Percentiles rank a stretch among this genome's conserved stretches.
Conservation (phyloP, 1,140 invertebrate species). For the Drosophila lini region DNA sequence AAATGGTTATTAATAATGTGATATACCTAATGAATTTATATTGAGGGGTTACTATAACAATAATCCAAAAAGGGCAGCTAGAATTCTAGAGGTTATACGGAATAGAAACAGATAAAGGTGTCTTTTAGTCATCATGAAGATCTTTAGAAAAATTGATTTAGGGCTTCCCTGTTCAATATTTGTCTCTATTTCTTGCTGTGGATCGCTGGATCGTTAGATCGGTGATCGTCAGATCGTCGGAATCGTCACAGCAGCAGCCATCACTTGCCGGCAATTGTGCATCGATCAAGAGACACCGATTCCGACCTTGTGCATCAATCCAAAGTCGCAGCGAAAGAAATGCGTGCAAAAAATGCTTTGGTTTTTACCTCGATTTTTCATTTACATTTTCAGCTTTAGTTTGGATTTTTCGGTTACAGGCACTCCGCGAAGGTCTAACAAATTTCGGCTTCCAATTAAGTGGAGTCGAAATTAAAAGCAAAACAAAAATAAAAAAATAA, state of each 20-base stretch:
- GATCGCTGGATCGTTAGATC: conserved; percentile 32
- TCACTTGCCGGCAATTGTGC: conserved; percentile 75
- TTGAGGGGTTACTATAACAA: neutral
- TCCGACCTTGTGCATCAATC: conserved; percentile 61
- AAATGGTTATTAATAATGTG: conserved; percentile 1
- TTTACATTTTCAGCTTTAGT: conserved; percentile 10
- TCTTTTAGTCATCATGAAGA: too few species aligned
- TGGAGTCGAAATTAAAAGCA: conserved; percentile 44
- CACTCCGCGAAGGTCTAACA: conserved; percentile 51
- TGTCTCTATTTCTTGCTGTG: neutral
- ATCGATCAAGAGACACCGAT: conserved; percentile 66
- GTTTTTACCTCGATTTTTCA: conserved; percentile 20
- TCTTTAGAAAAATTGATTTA: neutral
- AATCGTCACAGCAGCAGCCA: conserved; percentile 39
- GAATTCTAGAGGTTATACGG: neutral
- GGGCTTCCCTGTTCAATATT: neutral
- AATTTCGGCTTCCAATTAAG: conserved; percentile 54
- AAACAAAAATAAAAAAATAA: conserved; percentile 30
- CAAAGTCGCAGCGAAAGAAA: conserved; percentile 51
- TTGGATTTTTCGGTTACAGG: conserved; percentile 34
- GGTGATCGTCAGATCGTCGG: conserved; percentile 25
- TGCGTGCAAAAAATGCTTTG: conserved; percentile 58
- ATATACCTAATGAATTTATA: too few species aligned
- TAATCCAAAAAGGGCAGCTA: too few species aligned
- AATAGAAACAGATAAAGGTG: neutral